A percentile compares a stretch with the other conserved stretches of the same genome.
Evolutionary conservation across 2,797 vertebrate species (phyloP).

Genomic region (Sebastes oblongus): DNA sequence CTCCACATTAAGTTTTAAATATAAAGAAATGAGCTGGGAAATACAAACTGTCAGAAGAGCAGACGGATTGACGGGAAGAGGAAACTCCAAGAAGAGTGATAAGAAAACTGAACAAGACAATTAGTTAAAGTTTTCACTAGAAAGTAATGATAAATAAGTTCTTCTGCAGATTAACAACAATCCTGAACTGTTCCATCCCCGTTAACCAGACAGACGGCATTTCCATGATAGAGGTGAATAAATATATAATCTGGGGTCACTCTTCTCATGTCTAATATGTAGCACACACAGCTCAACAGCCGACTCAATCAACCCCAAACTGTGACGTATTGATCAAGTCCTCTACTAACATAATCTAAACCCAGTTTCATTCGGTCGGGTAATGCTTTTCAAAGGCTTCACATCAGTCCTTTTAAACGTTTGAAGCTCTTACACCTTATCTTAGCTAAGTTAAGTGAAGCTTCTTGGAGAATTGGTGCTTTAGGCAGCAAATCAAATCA

Average conservation of each 20-base stretch:
- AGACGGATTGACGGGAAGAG: conserved; percentile 15
- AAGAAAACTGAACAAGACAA: neutral
- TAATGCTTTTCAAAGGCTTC: conserved; percentile 17
- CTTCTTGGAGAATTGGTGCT: conserved; percentile 8
- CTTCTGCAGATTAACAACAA: conserved; percentile 17
- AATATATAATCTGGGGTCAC: conserved; percentile 56
- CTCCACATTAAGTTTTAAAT: conserved; percentile 46
- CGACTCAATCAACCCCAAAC: conserved; percentile 26
- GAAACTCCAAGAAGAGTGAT: conserved; percentile 26
- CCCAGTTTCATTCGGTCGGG: neutral
- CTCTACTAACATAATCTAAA: neutral
- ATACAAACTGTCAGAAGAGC: conserved; percentile 34
- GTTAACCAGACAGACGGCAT: conserved; percentile 19
- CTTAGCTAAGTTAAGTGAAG: neutral
- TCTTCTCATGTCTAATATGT: conserved; percentile 48
- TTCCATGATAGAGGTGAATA: conserved; percentile 52
- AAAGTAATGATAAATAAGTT: conserved; percentile 3
- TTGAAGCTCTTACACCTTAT: neutral
- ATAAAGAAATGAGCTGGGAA: conserved; percentile 36
- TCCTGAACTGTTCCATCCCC: conserved; percentile 13
- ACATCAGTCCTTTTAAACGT: conserved; percentile 11
- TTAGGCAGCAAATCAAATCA: conserved; percentile 18
- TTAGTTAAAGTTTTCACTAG: conserved; percentile 1
- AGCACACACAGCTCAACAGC: conserved; percentile 40
- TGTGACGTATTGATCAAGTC: conserved; percentile 15